Evolutionary conservation across 2,888 invertebrate genomes (phyloP).

Genomic region (Polydrusus cervinus): DNA sequence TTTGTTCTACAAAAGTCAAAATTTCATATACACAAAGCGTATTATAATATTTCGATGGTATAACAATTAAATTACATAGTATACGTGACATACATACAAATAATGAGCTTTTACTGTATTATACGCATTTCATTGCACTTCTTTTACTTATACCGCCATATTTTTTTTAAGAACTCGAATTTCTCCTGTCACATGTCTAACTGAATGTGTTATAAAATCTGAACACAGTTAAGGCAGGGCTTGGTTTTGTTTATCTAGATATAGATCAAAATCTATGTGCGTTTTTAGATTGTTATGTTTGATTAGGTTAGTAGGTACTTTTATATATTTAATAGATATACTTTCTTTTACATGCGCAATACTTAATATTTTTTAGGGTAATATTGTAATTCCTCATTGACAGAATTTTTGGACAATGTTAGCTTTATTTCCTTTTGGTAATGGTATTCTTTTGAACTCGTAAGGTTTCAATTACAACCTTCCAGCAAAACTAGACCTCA

Average conservation of each 20-base stretch:
- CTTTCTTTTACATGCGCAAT: conserved; percentile 6
- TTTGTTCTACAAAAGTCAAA: neutral
- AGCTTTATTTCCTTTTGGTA: too few relatives aligned
- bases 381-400: too few relatives aligned
- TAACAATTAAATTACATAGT: conserved; percentile 13
- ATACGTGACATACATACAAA: conserved; percentile 10
- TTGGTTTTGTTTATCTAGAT: conserved; percentile 25
- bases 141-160: conserved; percentile 11
- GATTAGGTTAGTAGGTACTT: conserved; percentile 11
- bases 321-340: neutral
- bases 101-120: neutral
- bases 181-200: conserved; percentile 13
- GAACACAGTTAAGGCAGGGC: conserved; percentile 1
- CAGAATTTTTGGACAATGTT: too few relatives aligned
- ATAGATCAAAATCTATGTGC: conserved; percentile 18
- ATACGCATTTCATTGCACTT: neutral
- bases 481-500: too few relatives aligned
- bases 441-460: too few relatives aligned
- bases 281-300: conserved; percentile 17
- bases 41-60: neutral
- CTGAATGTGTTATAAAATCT: conserved; percentile 14
- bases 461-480: too few relatives aligned
- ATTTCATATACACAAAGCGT: neutral
- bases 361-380: neutral
- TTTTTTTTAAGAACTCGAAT: conserved; percentile 10